Conservation (phyloP, 2,113 vertebrate species). For the Amphiprion ocellaris region DNA sequence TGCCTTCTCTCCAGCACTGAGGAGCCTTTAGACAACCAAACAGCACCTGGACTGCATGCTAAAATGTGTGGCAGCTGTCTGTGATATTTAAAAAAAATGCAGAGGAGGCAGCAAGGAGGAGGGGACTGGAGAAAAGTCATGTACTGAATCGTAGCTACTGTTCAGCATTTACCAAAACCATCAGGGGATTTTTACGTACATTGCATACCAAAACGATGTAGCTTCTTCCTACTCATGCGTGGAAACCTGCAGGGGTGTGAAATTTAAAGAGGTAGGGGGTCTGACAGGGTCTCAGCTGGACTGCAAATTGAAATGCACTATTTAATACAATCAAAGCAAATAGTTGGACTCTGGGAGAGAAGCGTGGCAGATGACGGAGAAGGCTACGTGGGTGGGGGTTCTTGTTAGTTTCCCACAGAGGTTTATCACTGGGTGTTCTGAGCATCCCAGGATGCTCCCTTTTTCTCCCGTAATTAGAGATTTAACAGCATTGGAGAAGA, state of each 20-base stretch:
- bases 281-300: slow-evolving; percentile 49
- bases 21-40: slow-evolving; percentile 48
- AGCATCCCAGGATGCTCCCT: slow-evolving; percentile 55
- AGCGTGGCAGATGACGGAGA: slow-evolving; percentile 16
- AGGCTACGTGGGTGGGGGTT: background rate
- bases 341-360: slow-evolving; percentile 30
- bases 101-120: slow-evolving; percentile 7
- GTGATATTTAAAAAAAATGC: slow-evolving; percentile 55
- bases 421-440: slow-evolving; percentile 55
- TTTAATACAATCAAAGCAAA: slow-evolving; percentile 71
- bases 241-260: slow-evolving; percentile 41
- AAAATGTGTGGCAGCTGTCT: slow-evolving; percentile 55
- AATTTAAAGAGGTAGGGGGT: slow-evolving; percentile 52
- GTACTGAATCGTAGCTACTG: background rate
- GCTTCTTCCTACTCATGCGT: slow-evolving; percentile 2
- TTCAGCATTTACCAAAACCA: slow-evolving; percentile 14
- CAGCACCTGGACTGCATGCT: slow-evolving; percentile 54
- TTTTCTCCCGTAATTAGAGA: slow-evolving; percentile 69
- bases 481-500: slow-evolving; percentile 26
- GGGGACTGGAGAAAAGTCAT: slow-evolving; percentile 2
- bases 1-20: slow-evolving; percentile 26
- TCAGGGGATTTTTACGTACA: slow-evolving; percentile 10
- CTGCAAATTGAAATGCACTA: slow-evolving; percentile 47
- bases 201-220: slow-evolving; percentile 18
- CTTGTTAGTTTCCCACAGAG: slow-evolving; percentile 58